These are phyloP conservation scores for Pseudomyrmex flavicornis DNA, from an alignment of 1,140 invertebrate species.

Conservation along the genomic window DNA sequence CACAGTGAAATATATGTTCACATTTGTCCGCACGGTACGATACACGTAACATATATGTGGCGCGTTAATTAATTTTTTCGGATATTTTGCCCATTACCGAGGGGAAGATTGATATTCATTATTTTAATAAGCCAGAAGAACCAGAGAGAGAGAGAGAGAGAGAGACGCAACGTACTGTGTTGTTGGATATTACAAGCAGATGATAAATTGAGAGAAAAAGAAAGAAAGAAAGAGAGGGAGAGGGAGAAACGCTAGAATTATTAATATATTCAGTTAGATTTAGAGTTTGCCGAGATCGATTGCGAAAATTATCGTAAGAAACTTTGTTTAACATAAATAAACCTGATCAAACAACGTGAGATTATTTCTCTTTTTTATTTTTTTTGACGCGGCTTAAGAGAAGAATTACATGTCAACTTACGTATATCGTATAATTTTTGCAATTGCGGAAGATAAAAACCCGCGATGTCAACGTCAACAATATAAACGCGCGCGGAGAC, in stretches of 20 bases:
- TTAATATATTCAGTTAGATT: neutral
- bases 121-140: slow-evolving; percentile 1
- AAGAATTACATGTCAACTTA: too few relatives aligned
- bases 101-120: slow-evolving; percentile 11
- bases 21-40: neutral
- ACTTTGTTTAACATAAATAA: too few relatives aligned
- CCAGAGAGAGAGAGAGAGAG: too few relatives aligned
- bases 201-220: neutral
- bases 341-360: neutral
- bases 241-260: slow-evolving; percentile 1
- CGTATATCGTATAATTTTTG: too few relatives aligned
- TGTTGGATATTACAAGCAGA: neutral
- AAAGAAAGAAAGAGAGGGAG: too few relatives aligned
- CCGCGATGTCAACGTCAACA: too few relatives aligned
- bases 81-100: neutral
- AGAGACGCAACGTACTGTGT: neutral
- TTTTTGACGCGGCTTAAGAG: too few relatives aligned
- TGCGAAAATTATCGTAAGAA: slow-evolving; percentile 22
- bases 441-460: too few relatives aligned
- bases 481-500: too few relatives aligned
- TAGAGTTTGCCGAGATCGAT: slow-evolving; percentile 7
- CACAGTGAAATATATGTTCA: slow-evolving; percentile 10
- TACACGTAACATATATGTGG: neutral
- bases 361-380: too few relatives aligned
- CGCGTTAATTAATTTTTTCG: slow-evolving; percentile 33